Percentiles rank a stretch among this genome's conserved stretches.
Evolutionary conservation across 2,797 vertebrate species (phyloP).

Genomic region (Cichlasoma orientale): DNA sequence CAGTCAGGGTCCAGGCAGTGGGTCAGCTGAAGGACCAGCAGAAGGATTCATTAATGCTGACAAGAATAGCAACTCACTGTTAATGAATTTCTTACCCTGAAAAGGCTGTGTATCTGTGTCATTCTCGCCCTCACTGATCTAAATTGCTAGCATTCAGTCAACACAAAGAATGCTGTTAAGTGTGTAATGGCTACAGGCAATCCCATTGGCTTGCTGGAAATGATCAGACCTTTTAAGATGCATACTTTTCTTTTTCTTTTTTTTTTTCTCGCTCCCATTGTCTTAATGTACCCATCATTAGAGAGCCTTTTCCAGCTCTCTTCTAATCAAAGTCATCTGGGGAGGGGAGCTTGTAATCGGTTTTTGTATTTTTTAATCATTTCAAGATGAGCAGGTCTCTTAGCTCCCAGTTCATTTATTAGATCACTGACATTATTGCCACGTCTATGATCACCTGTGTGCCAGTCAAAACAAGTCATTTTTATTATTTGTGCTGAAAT

Average conservation of each 20-base stretch:
- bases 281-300: slow-evolving; percentile 59
- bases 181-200: slow-evolving; percentile 64
- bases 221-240: slow-evolving; percentile 54
- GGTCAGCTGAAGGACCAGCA: slow-evolving; percentile 59
- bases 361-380: slow-evolving; percentile 60
- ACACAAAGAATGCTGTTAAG: slow-evolving; percentile 69
- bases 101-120: slow-evolving; percentile 32
- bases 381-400: slow-evolving; percentile 57
- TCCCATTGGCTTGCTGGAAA: slow-evolving; percentile 63
- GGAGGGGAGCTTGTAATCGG: slow-evolving; percentile 57
- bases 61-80: slow-evolving; percentile 56
- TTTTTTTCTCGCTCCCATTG: slow-evolving; percentile 30
- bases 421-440: slow-evolving; percentile 55
- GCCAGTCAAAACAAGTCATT: slow-evolving; percentile 66
- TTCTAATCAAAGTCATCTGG: slow-evolving; percentile 65
- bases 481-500: slow-evolving; percentile 61
- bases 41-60: slow-evolving; percentile 35
- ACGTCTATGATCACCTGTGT: slow-evolving; percentile 58
- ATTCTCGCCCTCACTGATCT: slow-evolving; percentile 45
- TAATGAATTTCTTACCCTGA: slow-evolving; percentile 41
- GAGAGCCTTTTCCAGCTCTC: slow-evolving; percentile 44
- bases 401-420: slow-evolving; percentile 56
- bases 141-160: slow-evolving; percentile 70
- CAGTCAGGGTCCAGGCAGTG: slow-evolving; percentile 21
- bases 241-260: slow-evolving; percentile 31